A percentile compares a stretch with the other conserved stretches of the same genome.
These are phyloP conservation scores for Caranx melampygus DNA, from an alignment of 2,113 vertebrate genomes.

Conservation along the genomic window DNA sequence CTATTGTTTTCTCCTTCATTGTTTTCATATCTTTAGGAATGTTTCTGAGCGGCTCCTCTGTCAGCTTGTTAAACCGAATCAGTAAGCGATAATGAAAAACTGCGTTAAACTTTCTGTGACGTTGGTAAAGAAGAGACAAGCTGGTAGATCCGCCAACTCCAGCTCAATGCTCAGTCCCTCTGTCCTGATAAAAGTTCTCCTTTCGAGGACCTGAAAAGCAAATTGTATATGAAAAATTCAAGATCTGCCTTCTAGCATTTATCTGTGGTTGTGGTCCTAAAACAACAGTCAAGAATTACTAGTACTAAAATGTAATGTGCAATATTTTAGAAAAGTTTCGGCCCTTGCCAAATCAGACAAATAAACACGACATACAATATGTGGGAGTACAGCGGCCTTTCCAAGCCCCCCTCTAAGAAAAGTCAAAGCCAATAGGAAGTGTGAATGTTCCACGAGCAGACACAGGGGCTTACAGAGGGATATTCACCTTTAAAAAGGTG, in stretches of 20 bases:
- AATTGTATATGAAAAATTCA: neutral
- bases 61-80: conserved; percentile 45
- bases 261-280: conserved; percentile 33
- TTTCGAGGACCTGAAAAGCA: conserved; percentile 18
- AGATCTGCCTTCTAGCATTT: conserved; percentile 11
- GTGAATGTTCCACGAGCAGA: conserved; percentile 64
- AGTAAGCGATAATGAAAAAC: conserved; percentile 39
- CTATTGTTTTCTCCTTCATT: neutral
- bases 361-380: conserved; percentile 63
- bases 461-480: conserved; percentile 55
- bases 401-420: conserved; percentile 32
- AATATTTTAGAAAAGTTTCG: conserved; percentile 29
- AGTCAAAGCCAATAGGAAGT: conserved; percentile 66
- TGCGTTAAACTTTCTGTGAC: conserved; percentile 40
- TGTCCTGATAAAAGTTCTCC: conserved; percentile 11
- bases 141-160: conserved; percentile 40
- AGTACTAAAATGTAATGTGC: conserved; percentile 5
- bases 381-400: conserved; percentile 47
- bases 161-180: conserved; percentile 36
- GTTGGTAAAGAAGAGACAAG: conserved; percentile 25
- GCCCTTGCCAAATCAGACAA: conserved; percentile 52
- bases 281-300: conserved; percentile 20
- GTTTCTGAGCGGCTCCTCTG: neutral
- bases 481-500: conserved; percentile 72
- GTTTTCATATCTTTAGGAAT: conserved; percentile 28